Conservation (phyloP, 2,797 vertebrate species). For the Micropoecilia bifurca region DNA sequence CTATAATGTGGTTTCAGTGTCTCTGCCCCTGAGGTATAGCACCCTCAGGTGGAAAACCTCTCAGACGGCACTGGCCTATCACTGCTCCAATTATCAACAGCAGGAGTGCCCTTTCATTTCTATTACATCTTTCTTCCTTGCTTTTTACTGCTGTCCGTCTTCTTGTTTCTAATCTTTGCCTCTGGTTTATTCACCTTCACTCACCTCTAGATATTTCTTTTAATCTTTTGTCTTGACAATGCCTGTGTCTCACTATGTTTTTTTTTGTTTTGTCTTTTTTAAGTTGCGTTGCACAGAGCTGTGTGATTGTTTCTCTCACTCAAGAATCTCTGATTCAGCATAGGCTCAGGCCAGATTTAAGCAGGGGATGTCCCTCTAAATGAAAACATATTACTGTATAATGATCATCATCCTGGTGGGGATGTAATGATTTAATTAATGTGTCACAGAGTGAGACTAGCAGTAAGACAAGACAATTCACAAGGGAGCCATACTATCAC, state of each 20-base stretch:
- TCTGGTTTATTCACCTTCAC: slow-evolving; percentile 49
- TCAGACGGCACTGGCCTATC: slow-evolving; percentile 68
- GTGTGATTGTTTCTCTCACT: slow-evolving; percentile 28
- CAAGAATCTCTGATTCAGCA: slow-evolving; percentile 36
- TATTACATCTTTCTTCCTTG: slow-evolving; percentile 60
- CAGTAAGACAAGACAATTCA: slow-evolving; percentile 40
- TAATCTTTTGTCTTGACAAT: slow-evolving; percentile 56
- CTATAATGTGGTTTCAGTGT: slow-evolving; percentile 70
- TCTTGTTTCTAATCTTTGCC: slow-evolving; percentile 46
- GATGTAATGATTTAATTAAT: slow-evolving; percentile 54
- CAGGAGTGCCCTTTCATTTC: slow-evolving; percentile 73
- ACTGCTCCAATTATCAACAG: slow-evolving; percentile 74
- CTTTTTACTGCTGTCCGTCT: slow-evolving; percentile 40
- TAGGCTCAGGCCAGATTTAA: slow-evolving; percentile 21
- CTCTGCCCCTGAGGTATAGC: slow-evolving; percentile 55
- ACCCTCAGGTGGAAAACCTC: slow-evolving; percentile 70
- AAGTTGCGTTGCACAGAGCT: slow-evolving; percentile 11
- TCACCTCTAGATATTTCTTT: slow-evolving; percentile 49
- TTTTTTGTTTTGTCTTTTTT: background rate
- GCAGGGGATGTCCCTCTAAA: slow-evolving; percentile 32
- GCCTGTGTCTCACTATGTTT: slow-evolving; percentile 8
- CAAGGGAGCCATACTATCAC: slow-evolving; percentile 35
- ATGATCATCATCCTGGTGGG: slow-evolving; percentile 44
- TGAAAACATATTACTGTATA: slow-evolving; percentile 36
- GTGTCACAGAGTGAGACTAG: slow-evolving; percentile 21